phyloP scores from a whole-genome alignment of 2,797 vertebrate species.

The Enteromius afrohamiltoni region DNA sequence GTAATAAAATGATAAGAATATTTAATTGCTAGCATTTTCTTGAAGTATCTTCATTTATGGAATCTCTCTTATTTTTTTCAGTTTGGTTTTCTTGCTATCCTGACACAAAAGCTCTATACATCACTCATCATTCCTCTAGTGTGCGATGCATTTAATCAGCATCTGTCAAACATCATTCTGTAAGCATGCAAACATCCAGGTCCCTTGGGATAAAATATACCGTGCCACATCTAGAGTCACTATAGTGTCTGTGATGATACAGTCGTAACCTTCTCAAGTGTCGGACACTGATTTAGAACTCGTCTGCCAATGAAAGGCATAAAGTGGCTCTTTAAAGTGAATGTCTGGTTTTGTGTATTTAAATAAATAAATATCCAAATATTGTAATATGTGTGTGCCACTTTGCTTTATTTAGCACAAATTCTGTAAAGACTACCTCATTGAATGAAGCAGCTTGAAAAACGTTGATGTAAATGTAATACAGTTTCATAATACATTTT shows the following conservation, averaged over 20 bases:
- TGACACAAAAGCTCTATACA: not conserved
- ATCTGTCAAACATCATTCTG: constrained; percentile 16
- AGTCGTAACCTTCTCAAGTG: constrained; percentile 21
- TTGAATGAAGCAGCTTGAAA: not conserved
- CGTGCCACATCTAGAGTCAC: not conserved
- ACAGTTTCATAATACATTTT: no score
- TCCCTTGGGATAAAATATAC: not conserved
- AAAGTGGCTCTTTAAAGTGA: not conserved
- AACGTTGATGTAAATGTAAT: no score
- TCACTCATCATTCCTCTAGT: not conserved
- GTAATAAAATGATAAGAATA: not conserved
- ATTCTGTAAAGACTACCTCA: not conserved
- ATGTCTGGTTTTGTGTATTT: not conserved
- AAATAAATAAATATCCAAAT: not conserved
- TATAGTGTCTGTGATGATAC: not conserved
- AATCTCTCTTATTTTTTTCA: not conserved
- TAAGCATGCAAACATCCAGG: not conserved
- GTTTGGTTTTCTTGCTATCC: not conserved
- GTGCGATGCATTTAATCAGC: not conserved
- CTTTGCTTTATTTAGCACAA: not conserved
- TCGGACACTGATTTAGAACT: constrained; percentile 6
- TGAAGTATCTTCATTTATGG: not conserved
- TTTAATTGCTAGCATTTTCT: not conserved
- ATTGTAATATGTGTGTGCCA: not conserved
- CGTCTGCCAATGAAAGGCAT: not conserved